These are phyloP conservation scores for Natator depressus DNA, from an alignment of 2,113 vertebrate species.

Conservation along the genomic window DNA sequence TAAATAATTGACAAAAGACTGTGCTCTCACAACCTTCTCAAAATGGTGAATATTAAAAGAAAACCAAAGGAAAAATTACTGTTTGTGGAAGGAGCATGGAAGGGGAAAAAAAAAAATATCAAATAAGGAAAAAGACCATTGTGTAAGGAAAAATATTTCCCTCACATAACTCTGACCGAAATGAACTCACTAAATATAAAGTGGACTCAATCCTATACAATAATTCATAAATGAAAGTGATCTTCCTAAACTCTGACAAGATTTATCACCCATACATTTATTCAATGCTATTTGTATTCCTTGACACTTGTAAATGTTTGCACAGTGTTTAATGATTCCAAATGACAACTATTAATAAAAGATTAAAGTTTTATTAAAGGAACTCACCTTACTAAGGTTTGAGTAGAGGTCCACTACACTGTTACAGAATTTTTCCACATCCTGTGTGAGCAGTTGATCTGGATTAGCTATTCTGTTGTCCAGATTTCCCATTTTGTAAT, in stretches of 20 bases:
- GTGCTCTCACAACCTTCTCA: neutral
- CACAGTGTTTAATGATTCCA: neutral
- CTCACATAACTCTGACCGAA: neutral
- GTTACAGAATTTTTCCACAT: constrained; percentile 98
- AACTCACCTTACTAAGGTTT: constrained; percentile 95
- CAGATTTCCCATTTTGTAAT: constrained; percentile 99
- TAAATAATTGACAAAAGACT: neutral
- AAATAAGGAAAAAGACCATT: too few species aligned
- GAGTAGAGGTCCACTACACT: constrained; percentile 98
- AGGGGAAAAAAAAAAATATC: neutral
- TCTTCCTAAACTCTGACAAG: neutral
- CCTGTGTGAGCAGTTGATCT: constrained; percentile 97
- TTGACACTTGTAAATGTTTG: neutral
- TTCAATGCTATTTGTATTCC: neutral
- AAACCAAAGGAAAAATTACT: neutral
- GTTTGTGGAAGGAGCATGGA: neutral
- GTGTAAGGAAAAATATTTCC: neutral
- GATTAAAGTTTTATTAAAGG: neutral
- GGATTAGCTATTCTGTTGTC: constrained; percentile 98
- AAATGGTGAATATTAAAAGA: neutral
- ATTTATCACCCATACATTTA: neutral
- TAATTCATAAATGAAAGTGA: neutral
- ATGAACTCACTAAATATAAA: neutral
- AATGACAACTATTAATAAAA: neutral
- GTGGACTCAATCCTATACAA: neutral